Percentiles rank a stretch among this genome's conserved stretches.
phyloP scores from a whole-genome alignment of 1,140 invertebrate genomes.

The Drosophila teissieri region DNA sequence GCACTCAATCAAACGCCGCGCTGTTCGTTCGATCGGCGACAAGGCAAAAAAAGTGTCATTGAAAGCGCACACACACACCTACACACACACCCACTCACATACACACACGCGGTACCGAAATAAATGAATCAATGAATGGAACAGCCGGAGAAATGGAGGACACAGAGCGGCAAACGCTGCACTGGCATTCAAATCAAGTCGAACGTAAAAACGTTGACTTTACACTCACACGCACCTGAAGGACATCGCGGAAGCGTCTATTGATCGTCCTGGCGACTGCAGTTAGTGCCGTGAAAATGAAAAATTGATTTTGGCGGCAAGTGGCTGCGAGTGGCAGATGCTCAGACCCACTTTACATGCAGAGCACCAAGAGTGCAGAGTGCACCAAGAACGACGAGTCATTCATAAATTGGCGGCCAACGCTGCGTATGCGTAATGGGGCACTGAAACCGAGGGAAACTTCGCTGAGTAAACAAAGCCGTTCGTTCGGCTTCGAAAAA shows the following conservation, averaged over 20 bases:
- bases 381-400: not conserved
- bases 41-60: slow-evolving; percentile 46
- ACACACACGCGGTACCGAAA: slow-evolving; percentile 27
- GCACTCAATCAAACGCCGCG: slow-evolving; percentile 69
- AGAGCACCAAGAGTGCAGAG: not conserved
- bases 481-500: slow-evolving; percentile 45
- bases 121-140: slow-evolving; percentile 55
- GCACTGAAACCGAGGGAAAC: slow-evolving; percentile 24
- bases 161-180: not conserved
- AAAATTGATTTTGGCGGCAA: slow-evolving; percentile 6
- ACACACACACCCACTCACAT: not conserved
- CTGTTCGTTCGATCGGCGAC: slow-evolving; percentile 5
- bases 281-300: slow-evolving; percentile 28
- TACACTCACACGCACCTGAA: slow-evolving; percentile 42
- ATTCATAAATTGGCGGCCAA: slow-evolving; percentile 26
- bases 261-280: slow-evolving; percentile 15
- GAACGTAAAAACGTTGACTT: slow-evolving; percentile 72
- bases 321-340: slow-evolving; percentile 21
- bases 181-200: slow-evolving; percentile 72
- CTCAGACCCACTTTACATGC: slow-evolving; percentile 27
- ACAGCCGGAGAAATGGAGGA: slow-evolving; percentile 1
- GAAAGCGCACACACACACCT: slow-evolving; percentile 24
- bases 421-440: slow-evolving; percentile 49
- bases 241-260: slow-evolving; percentile 6
- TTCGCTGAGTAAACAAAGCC: slow-evolving; percentile 43